phyloP scores from a whole-genome alignment of 2,113 vertebrate species.

The Taurulus bubalis region DNA sequence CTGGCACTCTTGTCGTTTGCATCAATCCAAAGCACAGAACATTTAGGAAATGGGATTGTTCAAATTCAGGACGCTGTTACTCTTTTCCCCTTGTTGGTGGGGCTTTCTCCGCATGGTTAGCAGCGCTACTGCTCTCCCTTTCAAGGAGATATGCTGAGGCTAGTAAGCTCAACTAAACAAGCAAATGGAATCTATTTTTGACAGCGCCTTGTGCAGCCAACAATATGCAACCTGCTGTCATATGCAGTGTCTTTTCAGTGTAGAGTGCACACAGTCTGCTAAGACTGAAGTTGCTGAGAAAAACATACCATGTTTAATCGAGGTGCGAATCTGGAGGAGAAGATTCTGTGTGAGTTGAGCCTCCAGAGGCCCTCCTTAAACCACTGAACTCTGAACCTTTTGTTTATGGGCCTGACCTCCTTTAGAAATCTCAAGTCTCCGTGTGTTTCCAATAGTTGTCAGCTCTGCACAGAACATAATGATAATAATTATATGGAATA shows the following conservation, averaged over 20 bases:
- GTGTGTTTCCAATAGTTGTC: not conserved
- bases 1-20: not conserved
- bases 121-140: conserved; percentile 42
- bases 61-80: conserved; percentile 12
- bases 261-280: conserved; percentile 33
- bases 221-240: conserved; percentile 63
- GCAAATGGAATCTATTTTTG: conserved; percentile 73
- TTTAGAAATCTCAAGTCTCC: conserved; percentile 20
- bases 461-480: not conserved
- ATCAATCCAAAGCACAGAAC: conserved; percentile 6
- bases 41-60: conserved; percentile 13
- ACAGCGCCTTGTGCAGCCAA: conserved; percentile 58
- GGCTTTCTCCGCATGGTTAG: conserved; percentile 32
- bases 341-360: conserved; percentile 8
- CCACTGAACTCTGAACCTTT: conserved; percentile 25
- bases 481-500: not conserved
- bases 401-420: conserved; percentile 1
- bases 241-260: conserved; percentile 44
- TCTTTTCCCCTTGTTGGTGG: conserved; percentile 6
- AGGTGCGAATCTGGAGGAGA: conserved; percentile 33
- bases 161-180: conserved; percentile 67
- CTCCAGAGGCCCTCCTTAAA: not conserved
- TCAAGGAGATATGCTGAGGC: conserved; percentile 59
- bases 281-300: conserved; percentile 27
- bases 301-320: conserved; percentile 36